Evolutionary conservation across 2,888 invertebrate species (phyloP).

Genomic region (Catocala nupta): DNA sequence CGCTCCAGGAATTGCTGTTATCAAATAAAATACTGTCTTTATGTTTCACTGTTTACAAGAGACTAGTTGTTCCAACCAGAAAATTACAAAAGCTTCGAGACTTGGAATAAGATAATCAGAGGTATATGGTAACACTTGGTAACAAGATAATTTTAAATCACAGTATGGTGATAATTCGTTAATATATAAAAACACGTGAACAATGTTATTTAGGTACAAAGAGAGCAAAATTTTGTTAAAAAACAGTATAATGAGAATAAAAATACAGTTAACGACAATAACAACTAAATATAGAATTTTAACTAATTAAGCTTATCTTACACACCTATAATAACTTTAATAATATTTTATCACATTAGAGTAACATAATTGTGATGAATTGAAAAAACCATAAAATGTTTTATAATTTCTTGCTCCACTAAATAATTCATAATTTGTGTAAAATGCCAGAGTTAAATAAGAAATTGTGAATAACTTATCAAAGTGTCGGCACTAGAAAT

Average conservation of each 20-base stretch:
- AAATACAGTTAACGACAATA: neutral
- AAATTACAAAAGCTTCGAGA: too few relatives aligned
- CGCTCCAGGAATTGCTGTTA: too few relatives aligned
- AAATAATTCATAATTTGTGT: too few relatives aligned
- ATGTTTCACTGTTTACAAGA: too few relatives aligned
- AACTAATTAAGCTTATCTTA: slow-evolving; percentile 29
- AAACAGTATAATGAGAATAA: neutral
- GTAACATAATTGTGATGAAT: slow-evolving; percentile 44
- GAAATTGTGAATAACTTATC: too few relatives aligned
- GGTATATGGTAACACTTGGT: slow-evolving; percentile 40
- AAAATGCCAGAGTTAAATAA: too few relatives aligned
- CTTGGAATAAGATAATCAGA: too few relatives aligned
- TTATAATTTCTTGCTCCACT: neutral
- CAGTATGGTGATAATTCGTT: slow-evolving; percentile 13
- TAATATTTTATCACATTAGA: slow-evolving; percentile 52
- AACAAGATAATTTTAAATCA: slow-evolving; percentile 34
- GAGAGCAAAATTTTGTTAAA: neutral
- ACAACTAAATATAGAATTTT: too few relatives aligned
- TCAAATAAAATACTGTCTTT: too few relatives aligned
- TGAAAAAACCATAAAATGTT: slow-evolving; percentile 19
- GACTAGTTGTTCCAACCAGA: too few relatives aligned
- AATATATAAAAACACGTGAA: neutral
- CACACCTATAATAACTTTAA: slow-evolving; percentile 32
- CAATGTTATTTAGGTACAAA: neutral
- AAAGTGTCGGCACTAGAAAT: too few relatives aligned